phyloP scores from a whole-genome alignment of 2,113 vertebrate genomes.

The Meriones unguiculatus region DNA sequence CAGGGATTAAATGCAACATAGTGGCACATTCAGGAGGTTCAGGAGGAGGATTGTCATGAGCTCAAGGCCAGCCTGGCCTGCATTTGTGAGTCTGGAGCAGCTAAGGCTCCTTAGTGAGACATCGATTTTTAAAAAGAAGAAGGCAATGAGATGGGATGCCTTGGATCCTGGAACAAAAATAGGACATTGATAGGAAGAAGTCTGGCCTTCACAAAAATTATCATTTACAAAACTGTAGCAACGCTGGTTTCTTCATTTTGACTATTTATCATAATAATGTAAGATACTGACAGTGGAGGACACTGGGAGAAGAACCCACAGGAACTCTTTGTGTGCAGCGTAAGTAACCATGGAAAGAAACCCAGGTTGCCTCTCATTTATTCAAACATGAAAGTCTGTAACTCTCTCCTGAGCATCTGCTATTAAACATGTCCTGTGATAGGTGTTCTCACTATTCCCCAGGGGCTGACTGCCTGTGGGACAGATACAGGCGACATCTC shows the following conservation, averaged over 20 bases:
- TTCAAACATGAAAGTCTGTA: neutral
- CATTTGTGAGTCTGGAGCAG: neutral
- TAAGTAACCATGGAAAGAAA: constrained; percentile 39
- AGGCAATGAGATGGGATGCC: neutral
- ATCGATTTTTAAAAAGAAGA: neutral
- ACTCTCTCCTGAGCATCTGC: neutral
- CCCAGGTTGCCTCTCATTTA: neutral
- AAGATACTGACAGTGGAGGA: neutral
- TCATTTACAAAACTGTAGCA: neutral
- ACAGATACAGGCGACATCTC: neutral
- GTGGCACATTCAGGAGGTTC: too few relatives aligned
- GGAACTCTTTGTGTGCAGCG: neutral
- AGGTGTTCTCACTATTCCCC: neutral
- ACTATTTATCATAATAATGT: neutral
- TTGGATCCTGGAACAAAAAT: neutral
- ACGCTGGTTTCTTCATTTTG: neutral
- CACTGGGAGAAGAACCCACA: neutral
- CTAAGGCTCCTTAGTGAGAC: neutral
- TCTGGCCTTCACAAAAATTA: neutral
- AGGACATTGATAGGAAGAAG: neutral
- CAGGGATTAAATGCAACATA: neutral
- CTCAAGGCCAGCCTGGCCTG: neutral
- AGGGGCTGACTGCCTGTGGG: too few relatives aligned
- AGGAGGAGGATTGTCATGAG: neutral
- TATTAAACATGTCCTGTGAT: neutral